These are phyloP conservation scores for Camponotus floridanus DNA, from an alignment of 1,140 invertebrate species.

Conservation along the genomic window DNA sequence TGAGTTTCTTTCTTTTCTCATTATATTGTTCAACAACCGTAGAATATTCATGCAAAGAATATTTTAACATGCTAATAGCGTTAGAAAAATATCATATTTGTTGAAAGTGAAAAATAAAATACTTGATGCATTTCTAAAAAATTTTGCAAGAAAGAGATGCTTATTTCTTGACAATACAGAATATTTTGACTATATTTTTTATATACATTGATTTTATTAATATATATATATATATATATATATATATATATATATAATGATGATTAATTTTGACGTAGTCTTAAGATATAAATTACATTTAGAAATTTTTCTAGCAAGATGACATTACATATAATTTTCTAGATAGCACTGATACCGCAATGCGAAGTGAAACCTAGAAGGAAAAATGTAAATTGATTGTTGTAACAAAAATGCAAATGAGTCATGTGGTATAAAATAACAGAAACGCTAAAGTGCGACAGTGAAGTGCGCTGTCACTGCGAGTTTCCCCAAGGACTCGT, in stretches of 20 bases:
- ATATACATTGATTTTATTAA: neutral
- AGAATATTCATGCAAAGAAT: too few relatives aligned
- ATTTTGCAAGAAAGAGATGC: too few relatives aligned
- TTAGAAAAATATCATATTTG: too few relatives aligned
- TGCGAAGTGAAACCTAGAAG: neutral
- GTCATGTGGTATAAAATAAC: conserved; percentile 1
- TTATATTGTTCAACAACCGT: too few relatives aligned
- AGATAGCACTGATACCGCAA: neutral
- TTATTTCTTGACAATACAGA: too few relatives aligned
- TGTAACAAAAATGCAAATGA: conserved; percentile 33
- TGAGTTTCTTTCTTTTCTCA: too few relatives aligned
- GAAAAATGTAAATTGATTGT: conserved; percentile 19
- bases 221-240: neutral
- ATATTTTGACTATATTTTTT: too few relatives aligned
- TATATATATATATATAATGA: too few relatives aligned
- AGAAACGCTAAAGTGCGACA: neutral
- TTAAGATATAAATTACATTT: neutral
- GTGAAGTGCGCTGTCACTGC: neutral
- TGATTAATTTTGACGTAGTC: neutral
- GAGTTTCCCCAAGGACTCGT: conserved; percentile 27
- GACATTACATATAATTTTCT: neutral
- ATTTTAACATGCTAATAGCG: too few relatives aligned
- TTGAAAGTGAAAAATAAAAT: too few relatives aligned
- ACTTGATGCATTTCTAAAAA: too few relatives aligned
- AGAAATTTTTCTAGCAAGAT: neutral